Conservation (phyloP, 2,113 vertebrate species). For the Gadus chalcogrammus region DNA sequence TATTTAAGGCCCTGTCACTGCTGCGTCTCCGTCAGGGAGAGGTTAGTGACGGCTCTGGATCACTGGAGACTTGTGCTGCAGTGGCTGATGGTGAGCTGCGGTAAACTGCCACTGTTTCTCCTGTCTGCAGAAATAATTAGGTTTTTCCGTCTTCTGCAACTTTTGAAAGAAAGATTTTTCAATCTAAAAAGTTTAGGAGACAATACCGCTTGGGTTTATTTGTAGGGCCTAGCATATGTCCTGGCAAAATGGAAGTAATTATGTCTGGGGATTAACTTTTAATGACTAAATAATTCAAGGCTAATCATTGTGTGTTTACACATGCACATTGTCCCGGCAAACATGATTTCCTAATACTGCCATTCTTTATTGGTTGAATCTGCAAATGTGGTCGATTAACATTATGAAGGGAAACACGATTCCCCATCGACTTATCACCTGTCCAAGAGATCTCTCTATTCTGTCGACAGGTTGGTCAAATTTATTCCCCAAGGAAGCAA, state of each 20-base stretch:
- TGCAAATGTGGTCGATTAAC: slow-evolving; percentile 29
- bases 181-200: too few relatives aligned
- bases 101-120: slow-evolving; percentile 15
- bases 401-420: background rate
- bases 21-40: slow-evolving; percentile 24
- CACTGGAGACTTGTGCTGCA: slow-evolving; percentile 6
- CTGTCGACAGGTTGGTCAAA: background rate
- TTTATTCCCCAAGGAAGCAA: slow-evolving; percentile 34
- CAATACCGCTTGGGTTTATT: too few relatives aligned
- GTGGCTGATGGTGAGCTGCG: slow-evolving; percentile 20
- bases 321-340: background rate
- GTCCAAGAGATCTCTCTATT: background rate
- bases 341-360: slow-evolving; percentile 3
- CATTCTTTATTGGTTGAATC: slow-evolving; percentile 8
- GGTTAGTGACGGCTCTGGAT: slow-evolving; percentile 1
- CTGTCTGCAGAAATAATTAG: background rate
- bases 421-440: slow-evolving; percentile 25
- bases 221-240: too few relatives aligned
- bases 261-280: too few relatives aligned
- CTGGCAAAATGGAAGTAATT: too few relatives aligned
- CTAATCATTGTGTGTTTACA: slow-evolving; percentile 19
- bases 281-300: background rate
- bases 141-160: too few relatives aligned
- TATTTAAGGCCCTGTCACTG: slow-evolving; percentile 34
- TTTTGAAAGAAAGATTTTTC: too few relatives aligned